Base-by-base conservation (phyloP, 2,888 invertebrate species). In the Torymus tubicola region DNA sequence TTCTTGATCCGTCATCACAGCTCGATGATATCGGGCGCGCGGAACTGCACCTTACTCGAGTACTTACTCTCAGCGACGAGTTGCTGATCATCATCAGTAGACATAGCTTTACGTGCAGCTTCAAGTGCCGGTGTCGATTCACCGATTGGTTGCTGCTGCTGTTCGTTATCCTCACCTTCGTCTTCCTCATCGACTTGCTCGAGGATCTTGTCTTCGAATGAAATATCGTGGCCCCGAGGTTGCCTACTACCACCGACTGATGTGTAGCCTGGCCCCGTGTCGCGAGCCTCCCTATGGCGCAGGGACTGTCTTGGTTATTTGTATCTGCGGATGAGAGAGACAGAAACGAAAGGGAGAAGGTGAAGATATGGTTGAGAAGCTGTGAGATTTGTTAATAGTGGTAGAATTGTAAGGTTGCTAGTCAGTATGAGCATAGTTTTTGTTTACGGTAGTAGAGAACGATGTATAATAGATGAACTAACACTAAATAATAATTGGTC, bases 291-390 rank as follows among this genome's bases (percentile, higher is more conserved):
- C 83, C 86, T 86, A 81, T 86, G 85, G 80, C 88, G 87, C 84
- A 86, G 80, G 14, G 88, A 87, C 81, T 87, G 86, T 87, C 87
- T 87, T 88, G 89, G 90, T 89, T 90, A 90, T 89, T 88, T 90
- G 84, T 89, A 89, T 81, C 89, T 90, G 80, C 18, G 57, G 42
- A 8, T 1, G 8, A 42, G 42, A 42, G 8, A 42, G 42, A 42
- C 1, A 42, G 42, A 8, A 8, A 42, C 42, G 42, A 42, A 81
- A 53, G 21, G 53, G 14, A 0, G 10, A 61, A 8, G 31, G 1
- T 14, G 14, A 67, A 12, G 11, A 10, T 14, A 0, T 64, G 14
- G 42, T 8, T 42, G 8, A 42, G 42, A 42, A 8, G 5, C 10
- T 5, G 1, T 42, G 5, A 8, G 10, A 42, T 0, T 8, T 42